Base-by-base conservation (phyloP, 1,140 invertebrate species). In the Archivesica marissinica region DNA sequence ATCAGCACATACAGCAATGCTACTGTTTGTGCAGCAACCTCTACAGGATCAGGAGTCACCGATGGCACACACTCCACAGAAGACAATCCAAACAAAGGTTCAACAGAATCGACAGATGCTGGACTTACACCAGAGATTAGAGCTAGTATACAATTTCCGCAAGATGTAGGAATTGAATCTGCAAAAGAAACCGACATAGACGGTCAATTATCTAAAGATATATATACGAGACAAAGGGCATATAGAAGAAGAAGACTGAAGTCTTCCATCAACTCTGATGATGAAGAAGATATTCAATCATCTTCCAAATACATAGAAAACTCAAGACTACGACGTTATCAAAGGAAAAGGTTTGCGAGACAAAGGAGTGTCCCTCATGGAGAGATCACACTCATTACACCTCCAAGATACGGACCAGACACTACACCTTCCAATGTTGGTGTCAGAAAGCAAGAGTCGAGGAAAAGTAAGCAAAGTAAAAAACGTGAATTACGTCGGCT, bases 301-400 rank as follows among this genome's bases (percentile, higher is more conserved):
- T 66, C 61, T 17, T n/a, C 9, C 17, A 0, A 41, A 30, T 41
- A 72, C 7, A 1, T 44, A 7, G 41, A 47, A 1, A 41, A 23
- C 33, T 23, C 28, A 72, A 72, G 68, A 47, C 41, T 20, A 25
- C 11, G 39, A 15, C 7, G 41, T 3, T 41, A 44, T 15, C 68
- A 72, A 28, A 23, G 41, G 23, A 72, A 72, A 47, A 23, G 41
- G 2, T 47, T 50, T 28, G 13, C 59, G 4, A 64, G 59, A 64
- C 59, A 64, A 35, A 64, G n/a, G 38, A 64, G 59, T 64, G 30
- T 64, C n/a, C 59, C 59, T 15, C 30, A 64, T 25, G 59, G 59
- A 17, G 41, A 47, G 2, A 33, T 72, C 2, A 47, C 41, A 15
- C 41, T 72, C 0, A 47, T 47, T n/a, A 72, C 68, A 28, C 50